phyloP scores from a whole-genome alignment of 1,140 invertebrate genomes.

The Sogatella furcifera region DNA sequence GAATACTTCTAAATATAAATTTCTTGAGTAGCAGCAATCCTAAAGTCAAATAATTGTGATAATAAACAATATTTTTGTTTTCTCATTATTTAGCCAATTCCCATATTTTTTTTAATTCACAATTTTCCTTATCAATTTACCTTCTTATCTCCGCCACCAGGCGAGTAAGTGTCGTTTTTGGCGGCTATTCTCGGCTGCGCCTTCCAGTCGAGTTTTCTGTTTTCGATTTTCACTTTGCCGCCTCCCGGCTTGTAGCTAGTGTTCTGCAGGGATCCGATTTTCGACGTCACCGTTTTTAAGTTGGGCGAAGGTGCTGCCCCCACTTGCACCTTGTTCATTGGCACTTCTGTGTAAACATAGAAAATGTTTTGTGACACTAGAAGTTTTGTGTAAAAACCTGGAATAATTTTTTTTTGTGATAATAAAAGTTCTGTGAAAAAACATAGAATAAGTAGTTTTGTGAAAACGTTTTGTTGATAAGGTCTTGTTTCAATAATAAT shows the following conservation, averaged over 20 bases:
- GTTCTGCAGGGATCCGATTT: conserved; percentile 91
- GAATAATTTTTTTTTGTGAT: no score
- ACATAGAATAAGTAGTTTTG: no score
- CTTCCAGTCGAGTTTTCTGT: conserved; percentile 76
- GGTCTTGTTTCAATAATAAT: no score
- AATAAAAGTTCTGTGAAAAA: no score
- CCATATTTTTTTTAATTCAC: not conserved
- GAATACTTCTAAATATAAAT: no score
- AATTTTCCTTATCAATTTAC: conserved; percentile 39
- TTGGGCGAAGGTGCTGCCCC: conserved; percentile 83
- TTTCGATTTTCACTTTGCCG: conserved; percentile 83
- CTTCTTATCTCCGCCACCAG: conserved; percentile 87
- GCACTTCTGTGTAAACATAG: conserved; percentile 49
- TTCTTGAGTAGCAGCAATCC: no score
- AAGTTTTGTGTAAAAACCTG: no score
- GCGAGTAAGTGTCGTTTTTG: conserved; percentile 81
- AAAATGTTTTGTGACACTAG: no score
- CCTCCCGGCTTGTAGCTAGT: conserved; percentile 83
- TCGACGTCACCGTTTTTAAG: conserved; percentile 80
- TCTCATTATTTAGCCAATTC: not conserved
- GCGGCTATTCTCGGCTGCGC: conserved; percentile 73
- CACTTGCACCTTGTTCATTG: conserved; percentile 90
- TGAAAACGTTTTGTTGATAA: no score
- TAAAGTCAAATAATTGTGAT: no score
- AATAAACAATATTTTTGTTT: no score